These are phyloP conservation scores for Rhabdomys pumilio DNA, from an alignment of 2,797 vertebrate genomes.

Conservation along the genomic window DNA sequence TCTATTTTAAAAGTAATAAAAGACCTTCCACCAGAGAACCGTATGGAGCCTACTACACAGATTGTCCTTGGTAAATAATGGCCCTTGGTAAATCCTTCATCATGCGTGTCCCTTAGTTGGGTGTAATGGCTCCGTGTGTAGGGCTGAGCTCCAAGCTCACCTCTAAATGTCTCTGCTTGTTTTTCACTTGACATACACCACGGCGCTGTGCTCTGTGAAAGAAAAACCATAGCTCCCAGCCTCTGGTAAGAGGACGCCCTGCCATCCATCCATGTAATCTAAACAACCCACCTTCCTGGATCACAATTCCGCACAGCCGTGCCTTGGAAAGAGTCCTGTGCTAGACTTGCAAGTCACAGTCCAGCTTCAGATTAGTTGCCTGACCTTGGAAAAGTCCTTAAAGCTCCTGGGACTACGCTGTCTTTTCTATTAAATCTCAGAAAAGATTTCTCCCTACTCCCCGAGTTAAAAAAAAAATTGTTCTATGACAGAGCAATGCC, in stretches of 20 bases:
- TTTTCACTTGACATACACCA: not conserved
- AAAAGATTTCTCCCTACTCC: not conserved
- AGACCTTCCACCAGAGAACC: not conserved
- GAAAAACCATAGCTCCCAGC: not conserved
- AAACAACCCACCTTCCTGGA: not conserved
- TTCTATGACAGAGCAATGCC: not conserved
- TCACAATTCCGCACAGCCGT: constrained; percentile 8
- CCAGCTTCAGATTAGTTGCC: constrained; percentile 14
- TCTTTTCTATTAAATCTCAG: constrained; percentile 24
- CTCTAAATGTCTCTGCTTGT: not conserved
- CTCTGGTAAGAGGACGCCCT: constrained; percentile 21
- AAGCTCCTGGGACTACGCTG: constrained; percentile 39
- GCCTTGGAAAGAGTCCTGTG: constrained; percentile 45
- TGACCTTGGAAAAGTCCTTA: constrained; percentile 66
- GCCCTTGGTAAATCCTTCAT: not conserved
- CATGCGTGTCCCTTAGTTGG: not conserved
- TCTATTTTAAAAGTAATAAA: not conserved
- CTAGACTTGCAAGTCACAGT: not conserved
- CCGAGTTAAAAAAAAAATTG: constrained; percentile 46
- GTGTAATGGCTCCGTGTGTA: not conserved
- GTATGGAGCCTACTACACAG: not conserved
- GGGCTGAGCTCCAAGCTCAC: not conserved
- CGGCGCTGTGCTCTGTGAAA: not conserved
- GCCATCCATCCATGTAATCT: not conserved
- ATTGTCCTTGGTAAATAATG: not conserved